These are phyloP conservation scores for Lepilemur ruficaudatus DNA, from an alignment of 2,797 vertebrate genomes.

Conservation along the genomic window DNA sequence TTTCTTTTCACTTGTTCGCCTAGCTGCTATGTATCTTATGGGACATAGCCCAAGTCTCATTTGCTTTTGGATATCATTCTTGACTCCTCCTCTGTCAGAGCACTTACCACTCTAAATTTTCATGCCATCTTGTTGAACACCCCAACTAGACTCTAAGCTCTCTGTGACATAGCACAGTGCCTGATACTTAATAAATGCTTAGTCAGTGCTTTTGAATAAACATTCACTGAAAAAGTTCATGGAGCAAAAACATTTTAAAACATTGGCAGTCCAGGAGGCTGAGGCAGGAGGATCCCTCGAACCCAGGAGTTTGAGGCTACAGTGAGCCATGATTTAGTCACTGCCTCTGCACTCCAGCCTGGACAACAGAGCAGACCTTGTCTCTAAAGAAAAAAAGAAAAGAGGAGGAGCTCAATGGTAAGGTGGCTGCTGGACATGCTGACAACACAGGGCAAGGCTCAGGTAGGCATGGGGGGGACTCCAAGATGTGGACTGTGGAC, in stretches of 20 bases:
- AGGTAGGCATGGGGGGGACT: neutral
- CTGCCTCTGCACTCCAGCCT: neutral
- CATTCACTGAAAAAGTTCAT: neutral
- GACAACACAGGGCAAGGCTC: neutral
- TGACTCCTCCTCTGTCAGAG: neutral
- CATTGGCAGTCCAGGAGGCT: neutral
- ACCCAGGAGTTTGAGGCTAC: neutral
- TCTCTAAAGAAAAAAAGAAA: neutral
- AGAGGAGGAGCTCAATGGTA: neutral
- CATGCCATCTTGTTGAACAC: neutral
- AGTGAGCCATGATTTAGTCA: neutral
- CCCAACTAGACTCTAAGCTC: neutral
- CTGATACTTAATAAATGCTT: neutral
- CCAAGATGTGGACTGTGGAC: neutral
- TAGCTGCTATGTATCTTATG: neutral
- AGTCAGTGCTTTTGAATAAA: neutral
- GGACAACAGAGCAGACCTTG: neutral
- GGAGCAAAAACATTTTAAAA: neutral
- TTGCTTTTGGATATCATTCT: neutral
- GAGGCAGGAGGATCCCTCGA: neutral
- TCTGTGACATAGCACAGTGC: neutral
- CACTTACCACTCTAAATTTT: neutral
- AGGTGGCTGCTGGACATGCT: neutral
- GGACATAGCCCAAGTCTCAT: neutral
- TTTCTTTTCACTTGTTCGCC: neutral